These are phyloP conservation scores for Perccottus glenii DNA, from an alignment of 2,113 vertebrate species.

Conservation along the genomic window DNA sequence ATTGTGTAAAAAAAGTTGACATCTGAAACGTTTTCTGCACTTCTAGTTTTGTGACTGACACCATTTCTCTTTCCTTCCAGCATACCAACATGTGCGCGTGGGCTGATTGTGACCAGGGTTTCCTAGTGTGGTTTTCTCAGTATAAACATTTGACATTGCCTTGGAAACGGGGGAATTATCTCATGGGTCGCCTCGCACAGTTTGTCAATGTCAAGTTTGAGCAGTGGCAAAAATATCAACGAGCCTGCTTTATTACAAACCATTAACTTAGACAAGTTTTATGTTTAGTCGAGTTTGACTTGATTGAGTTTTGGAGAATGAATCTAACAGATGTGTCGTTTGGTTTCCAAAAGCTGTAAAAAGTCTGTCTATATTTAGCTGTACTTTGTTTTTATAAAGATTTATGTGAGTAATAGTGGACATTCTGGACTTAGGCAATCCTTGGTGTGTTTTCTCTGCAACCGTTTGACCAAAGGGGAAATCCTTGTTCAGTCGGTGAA, in stretches of 20 bases:
- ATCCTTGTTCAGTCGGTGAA: constrained; percentile 13
- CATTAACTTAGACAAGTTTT: too few relatives aligned
- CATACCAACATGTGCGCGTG: neutral
- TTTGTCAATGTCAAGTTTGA: neutral
- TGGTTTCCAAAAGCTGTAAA: neutral
- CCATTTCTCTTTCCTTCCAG: neutral
- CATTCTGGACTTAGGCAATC: constrained; percentile 35
- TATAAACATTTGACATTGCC: neutral
- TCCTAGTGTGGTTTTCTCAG: neutral
- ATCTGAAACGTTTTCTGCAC: too few relatives aligned
- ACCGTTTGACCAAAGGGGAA: constrained; percentile 14
- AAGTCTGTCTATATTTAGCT: constrained; percentile 23
- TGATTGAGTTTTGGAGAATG: neutral
- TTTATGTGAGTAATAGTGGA: constrained; percentile 29
- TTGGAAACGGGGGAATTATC: neutral
- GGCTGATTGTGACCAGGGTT: neutral
- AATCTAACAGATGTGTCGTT: neutral
- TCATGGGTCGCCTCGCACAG: neutral
- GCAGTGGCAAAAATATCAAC: neutral
- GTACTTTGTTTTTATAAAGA: neutral
- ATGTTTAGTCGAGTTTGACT: neutral
- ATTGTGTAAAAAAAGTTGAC: too few relatives aligned
- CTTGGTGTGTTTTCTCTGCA: constrained; percentile 2
- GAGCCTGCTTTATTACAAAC: too few relatives aligned
- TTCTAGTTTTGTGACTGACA: too few relatives aligned